phyloP scores from a whole-genome alignment of 2,113 vertebrate species.

The Myrmecobius fasciatus region DNA sequence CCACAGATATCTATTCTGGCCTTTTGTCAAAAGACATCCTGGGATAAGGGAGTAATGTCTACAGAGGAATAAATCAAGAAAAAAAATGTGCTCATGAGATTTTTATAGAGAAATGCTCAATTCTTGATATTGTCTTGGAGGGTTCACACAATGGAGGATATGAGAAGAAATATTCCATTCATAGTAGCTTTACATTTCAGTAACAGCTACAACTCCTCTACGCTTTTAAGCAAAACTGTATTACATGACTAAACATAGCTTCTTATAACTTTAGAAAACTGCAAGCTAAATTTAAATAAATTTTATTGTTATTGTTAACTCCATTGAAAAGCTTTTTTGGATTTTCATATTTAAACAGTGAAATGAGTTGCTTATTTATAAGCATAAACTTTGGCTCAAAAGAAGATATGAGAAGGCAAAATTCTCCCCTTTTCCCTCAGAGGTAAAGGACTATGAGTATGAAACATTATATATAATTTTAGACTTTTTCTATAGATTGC shows the following conservation, averaged over 20 bases:
- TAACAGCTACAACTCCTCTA: not conserved
- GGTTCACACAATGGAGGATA: not conserved
- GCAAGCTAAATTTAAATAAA: not conserved
- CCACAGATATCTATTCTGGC: not conserved
- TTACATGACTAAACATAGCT: not conserved
- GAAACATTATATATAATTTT: not conserved
- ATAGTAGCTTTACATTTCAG: not conserved
- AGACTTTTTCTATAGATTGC: not conserved
- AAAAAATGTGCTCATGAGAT: not conserved
- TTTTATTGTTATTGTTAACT: not conserved
- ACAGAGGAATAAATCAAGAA: not conserved
- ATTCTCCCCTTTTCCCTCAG: not conserved
- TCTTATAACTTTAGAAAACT: conserved; percentile 33
- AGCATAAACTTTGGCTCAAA: not conserved
- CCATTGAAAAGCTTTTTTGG: not conserved
- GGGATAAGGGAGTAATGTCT: not conserved
- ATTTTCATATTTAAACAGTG: not conserved
- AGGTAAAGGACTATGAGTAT: not conserved
- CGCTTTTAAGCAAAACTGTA: not conserved
- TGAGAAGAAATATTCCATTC: not conserved
- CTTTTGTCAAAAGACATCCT: not conserved
- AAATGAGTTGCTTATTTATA: not conserved
- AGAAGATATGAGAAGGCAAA: not conserved
- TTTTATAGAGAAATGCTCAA: not conserved
- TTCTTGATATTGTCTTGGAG: not conserved